phyloP scores from a whole-genome alignment of 1,140 invertebrate species.

The Oreohelix idahoensis region DNA sequence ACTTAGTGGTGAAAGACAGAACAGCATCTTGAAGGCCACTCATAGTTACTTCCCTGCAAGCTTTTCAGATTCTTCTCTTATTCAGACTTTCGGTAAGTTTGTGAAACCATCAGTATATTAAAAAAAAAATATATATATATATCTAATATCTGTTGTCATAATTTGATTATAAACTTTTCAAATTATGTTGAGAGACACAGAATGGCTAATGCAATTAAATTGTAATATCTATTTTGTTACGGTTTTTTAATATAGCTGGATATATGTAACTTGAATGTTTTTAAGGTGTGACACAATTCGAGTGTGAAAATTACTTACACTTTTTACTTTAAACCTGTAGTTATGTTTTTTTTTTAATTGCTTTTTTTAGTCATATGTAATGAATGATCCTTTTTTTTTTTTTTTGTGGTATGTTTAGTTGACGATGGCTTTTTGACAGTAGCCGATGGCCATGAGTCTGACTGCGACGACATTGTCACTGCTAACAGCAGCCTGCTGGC shows the following conservation, averaged over 20 bases:
- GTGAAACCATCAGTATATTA: background rate
- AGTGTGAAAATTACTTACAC: too few relatives aligned
- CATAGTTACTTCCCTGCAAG: slow-evolving; percentile 19
- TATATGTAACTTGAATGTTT: too few relatives aligned
- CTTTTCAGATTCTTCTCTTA: slow-evolving; percentile 36
- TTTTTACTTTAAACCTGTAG: background rate
- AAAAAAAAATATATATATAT: too few relatives aligned
- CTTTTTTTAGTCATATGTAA: background rate
- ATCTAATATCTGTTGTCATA: too few relatives aligned
- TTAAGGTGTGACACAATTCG: too few relatives aligned
- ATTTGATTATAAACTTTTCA: too few relatives aligned
- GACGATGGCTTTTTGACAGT: slow-evolving; percentile 87
- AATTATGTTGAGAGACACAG: too few relatives aligned
- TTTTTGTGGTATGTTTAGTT: too few relatives aligned
- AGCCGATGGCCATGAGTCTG: slow-evolving; percentile 82
- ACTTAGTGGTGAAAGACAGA: slow-evolving; percentile 14
- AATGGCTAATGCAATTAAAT: too few relatives aligned
- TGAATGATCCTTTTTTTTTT: background rate
- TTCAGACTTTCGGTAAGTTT: slow-evolving; percentile 37
- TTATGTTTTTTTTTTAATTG: background rate
- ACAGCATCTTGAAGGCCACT: slow-evolving; percentile 10
- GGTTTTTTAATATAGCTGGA: too few relatives aligned
- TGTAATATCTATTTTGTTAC: too few relatives aligned
- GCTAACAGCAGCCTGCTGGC: slow-evolving; percentile 24
- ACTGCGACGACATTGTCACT: slow-evolving; percentile 68